Conservation (phyloP, 2,888 invertebrate species). For the Anorthoa munda region DNA sequence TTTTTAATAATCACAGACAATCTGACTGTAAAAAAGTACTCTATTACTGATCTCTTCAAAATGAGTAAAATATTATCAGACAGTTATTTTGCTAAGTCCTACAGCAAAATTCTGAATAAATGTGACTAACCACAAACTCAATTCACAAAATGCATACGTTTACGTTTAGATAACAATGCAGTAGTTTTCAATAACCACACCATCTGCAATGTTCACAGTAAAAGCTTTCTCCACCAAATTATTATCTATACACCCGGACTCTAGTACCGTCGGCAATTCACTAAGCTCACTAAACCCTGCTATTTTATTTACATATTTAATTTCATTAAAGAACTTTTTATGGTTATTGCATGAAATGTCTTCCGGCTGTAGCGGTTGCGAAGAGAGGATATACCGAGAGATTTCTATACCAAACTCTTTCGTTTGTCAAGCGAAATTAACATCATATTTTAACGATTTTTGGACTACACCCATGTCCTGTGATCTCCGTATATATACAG, state of each 20-base stretch:
- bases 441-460: constrained; percentile 5
- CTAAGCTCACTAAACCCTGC: background rate
- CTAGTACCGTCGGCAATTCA: no score
- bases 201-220: constrained; percentile 44
- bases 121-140: background rate
- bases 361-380: background rate
- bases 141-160: constrained; percentile 27
- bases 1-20: no score
- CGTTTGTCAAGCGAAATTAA: constrained; percentile 11
- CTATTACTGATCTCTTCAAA: background rate
- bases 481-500: background rate
- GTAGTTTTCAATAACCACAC: constrained; percentile 57
- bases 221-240: constrained; percentile 55
- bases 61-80: rapidly evolving
- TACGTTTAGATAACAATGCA: constrained; percentile 11
- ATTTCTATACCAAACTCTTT: background rate
- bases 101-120: background rate
- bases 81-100: no score
- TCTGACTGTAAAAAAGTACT: no score
- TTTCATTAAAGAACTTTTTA: background rate
- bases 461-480: background rate
- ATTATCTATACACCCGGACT: no score
- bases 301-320: background rate
- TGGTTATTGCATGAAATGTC: background rate
- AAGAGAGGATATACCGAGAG: background rate